These are phyloP conservation scores for Caranx melampygus DNA, from an alignment of 2,113 vertebrate species.

Conservation along the genomic window DNA sequence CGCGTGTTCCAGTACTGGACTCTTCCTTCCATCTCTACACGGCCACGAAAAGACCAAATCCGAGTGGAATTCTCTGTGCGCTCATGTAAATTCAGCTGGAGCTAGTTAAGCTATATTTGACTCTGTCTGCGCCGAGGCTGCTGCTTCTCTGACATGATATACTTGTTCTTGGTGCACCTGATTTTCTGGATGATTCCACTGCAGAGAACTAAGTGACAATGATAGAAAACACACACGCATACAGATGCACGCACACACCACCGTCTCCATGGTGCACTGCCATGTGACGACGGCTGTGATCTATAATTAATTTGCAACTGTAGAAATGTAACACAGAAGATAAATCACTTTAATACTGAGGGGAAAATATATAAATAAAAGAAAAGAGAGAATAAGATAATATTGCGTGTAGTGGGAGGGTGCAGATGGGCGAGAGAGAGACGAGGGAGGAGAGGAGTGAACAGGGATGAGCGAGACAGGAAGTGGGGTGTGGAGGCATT, in stretches of 20 bases:
- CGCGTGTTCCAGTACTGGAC: background rate
- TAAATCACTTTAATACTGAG: constrained; percentile 62
- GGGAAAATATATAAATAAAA: constrained; percentile 66
- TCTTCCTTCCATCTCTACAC: background rate
- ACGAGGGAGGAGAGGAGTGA: background rate
- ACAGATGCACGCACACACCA: constrained; percentile 5
- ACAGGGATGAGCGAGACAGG: constrained; percentile 69
- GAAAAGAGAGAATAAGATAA: constrained; percentile 44
- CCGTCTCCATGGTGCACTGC: constrained; percentile 19
- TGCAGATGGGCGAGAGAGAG: background rate
- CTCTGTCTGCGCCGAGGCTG: constrained; percentile 5
- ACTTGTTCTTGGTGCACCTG: constrained; percentile 16
- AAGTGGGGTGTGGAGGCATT: constrained; percentile 23
- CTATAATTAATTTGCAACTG: constrained; percentile 62
- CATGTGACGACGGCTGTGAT: constrained; percentile 48
- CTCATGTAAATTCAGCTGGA: constrained; percentile 6
- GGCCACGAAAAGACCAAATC: background rate
- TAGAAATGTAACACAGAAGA: constrained; percentile 57
- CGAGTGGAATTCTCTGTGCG: background rate
- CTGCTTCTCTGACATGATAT: constrained; percentile 4
- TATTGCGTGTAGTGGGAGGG: constrained; percentile 5
- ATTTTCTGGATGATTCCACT: constrained; percentile 43
- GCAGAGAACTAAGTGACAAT: constrained; percentile 7
- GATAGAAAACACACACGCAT: constrained; percentile 25
- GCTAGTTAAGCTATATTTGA: background rate